Conservation (phyloP, 2,797 vertebrate species). For the Threskiornis aethiopicus region DNA sequence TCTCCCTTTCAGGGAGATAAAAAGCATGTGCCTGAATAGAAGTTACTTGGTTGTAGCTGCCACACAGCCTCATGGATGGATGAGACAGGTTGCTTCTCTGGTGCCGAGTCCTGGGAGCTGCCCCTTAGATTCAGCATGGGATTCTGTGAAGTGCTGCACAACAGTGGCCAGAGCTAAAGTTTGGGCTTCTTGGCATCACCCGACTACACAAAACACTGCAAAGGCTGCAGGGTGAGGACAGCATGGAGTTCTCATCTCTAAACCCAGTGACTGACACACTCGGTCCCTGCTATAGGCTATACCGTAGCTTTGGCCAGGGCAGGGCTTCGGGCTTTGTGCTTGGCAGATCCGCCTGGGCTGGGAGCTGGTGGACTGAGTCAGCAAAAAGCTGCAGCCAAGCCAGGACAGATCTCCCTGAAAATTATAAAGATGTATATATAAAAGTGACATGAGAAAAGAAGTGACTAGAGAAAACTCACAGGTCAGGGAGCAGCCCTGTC, state of each 20-base stretch:
- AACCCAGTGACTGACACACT: rapidly evolving
- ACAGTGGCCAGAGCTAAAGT: background rate
- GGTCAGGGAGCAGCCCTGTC: background rate
- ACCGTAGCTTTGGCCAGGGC: background rate
- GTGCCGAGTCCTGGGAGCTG: background rate
- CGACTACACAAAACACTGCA: background rate
- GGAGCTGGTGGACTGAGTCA: background rate
- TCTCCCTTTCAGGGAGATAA: slow-evolving; percentile 59
- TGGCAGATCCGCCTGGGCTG: background rate
- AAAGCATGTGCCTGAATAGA: slow-evolving; percentile 22
- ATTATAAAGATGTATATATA: background rate
- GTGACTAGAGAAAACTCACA: background rate
- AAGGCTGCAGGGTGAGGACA: background rate
- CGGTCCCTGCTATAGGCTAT: background rate
- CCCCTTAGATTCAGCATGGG: background rate
- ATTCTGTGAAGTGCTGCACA: background rate
- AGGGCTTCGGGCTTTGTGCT: background rate
- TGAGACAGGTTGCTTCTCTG: background rate
- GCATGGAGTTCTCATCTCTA: background rate
- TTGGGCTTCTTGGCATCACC: background rate
- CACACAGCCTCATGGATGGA: background rate
- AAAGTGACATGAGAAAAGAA: background rate
- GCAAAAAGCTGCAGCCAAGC: background rate
- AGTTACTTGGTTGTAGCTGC: slow-evolving; percentile 29
- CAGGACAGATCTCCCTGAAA: background rate